phyloP scores from a whole-genome alignment of 2,888 invertebrate genomes.

The Pterostichus niger region DNA sequence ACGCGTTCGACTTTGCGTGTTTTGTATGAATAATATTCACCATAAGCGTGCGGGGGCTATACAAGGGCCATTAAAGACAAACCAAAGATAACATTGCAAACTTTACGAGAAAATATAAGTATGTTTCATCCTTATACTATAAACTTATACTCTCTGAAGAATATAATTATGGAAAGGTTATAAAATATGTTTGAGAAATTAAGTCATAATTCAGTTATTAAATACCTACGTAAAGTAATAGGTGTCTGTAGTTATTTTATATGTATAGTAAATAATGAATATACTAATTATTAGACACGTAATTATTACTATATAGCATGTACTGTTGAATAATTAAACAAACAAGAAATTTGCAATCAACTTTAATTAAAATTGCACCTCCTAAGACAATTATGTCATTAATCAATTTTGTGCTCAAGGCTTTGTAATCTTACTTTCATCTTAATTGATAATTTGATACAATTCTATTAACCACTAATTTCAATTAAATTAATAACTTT shows the following conservation, averaged over 20 bases:
- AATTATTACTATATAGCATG: conserved; percentile 20
- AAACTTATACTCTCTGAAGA: conserved; percentile 2
- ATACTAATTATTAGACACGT: conserved; percentile 31
- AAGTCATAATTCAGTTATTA: conserved; percentile 15
- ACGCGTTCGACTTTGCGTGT: conserved; percentile 25
- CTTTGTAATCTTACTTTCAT: neutral
- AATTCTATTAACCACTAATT: neutral
- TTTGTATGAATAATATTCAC: conserved; percentile 36
- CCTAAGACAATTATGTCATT: conserved; percentile 50
- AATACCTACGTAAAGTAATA: conserved; percentile 4
- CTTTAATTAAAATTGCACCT: conserved; percentile 50
- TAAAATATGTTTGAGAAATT: neutral
- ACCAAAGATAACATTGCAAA: neutral
- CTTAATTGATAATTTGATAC: conserved; percentile 9
- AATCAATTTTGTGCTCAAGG: conserved; percentile 39
- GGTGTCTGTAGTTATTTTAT: neutral
- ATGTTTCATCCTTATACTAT: neutral
- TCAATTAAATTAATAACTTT: neutral
- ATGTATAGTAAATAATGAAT: conserved; percentile 9
- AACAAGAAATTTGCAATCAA: conserved; percentile 20
- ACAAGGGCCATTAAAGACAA: conserved; percentile 3
- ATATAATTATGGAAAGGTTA: neutral
- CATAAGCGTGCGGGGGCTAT: conserved; percentile 28
- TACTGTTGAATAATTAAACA: conserved; percentile 18
- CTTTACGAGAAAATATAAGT: conserved; percentile 6